phyloP scores from a whole-genome alignment of 2,113 vertebrate species.

The Microcebus tavaratra region DNA sequence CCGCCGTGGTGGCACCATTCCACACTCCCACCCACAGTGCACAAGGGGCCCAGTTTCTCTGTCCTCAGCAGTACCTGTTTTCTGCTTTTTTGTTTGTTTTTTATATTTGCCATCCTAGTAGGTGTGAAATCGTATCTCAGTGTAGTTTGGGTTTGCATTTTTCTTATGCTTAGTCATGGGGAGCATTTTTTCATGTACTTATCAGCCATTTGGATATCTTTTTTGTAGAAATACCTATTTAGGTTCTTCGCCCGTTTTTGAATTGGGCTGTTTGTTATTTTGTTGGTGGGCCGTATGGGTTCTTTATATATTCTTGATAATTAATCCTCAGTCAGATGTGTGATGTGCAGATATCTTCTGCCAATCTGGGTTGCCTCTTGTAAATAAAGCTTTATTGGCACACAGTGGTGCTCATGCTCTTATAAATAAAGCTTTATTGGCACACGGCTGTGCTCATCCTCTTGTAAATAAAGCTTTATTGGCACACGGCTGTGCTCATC shows the following conservation, averaged over 20 bases:
- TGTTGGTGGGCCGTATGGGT: background rate
- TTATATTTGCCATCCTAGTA: background rate
- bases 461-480: no score
- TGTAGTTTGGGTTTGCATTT: background rate
- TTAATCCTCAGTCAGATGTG: no score
- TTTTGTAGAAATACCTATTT: background rate
- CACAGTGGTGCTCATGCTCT: no score
- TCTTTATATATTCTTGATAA: no score
- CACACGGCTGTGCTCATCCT: no score
- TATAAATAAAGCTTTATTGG: no score
- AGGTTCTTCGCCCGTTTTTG: background rate
- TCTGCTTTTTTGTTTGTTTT: background rate
- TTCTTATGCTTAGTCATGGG: background rate
- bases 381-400: no score
- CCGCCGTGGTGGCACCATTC: accelerated
- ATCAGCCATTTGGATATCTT: background rate
- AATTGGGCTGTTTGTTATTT: background rate
- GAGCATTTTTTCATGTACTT: background rate
- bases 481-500: no score
- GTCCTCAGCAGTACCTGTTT: background rate
- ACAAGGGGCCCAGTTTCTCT: background rate
- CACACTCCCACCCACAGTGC: background rate
- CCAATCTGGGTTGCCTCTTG: no score
- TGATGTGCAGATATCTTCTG: no score
- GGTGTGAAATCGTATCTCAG: background rate